Percentiles rank a stretch among this genome's conserved stretches.
phyloP scores from a whole-genome alignment of 2,113 vertebrate species.

The Rostratula benghalensis region DNA sequence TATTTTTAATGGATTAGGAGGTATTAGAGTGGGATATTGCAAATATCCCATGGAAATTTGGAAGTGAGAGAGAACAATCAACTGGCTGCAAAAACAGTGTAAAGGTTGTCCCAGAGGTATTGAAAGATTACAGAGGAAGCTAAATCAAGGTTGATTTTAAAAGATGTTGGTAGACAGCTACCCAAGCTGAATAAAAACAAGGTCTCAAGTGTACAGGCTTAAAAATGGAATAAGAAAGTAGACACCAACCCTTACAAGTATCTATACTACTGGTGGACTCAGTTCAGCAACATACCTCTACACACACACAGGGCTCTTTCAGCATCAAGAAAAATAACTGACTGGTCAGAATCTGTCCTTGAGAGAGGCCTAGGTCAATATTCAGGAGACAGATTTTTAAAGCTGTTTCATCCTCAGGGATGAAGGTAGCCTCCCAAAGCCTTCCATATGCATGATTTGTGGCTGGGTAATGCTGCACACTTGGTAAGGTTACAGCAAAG shows the following conservation, averaged over 20 bases:
- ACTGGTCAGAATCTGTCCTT: background rate
- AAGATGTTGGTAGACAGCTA: constrained; percentile 45
- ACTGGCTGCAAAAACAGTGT: constrained; percentile 20
- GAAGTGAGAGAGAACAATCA: constrained; percentile 54
- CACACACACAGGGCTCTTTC: background rate
- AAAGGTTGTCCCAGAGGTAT: constrained; percentile 42
- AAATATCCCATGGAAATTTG: constrained; percentile 60
- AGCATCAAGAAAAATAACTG: background rate
- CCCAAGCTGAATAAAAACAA: constrained; percentile 44
- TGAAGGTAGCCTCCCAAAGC: background rate
- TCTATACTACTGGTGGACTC: background rate
- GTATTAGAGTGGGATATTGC: constrained; percentile 48
- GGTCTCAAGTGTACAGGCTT: background rate
- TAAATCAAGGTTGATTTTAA: constrained; percentile 57
- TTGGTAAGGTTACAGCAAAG: background rate
- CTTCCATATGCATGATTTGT: background rate
- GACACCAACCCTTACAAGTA: background rate
- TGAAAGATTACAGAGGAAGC: constrained; percentile 29
- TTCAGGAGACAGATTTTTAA: background rate
- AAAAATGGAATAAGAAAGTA: background rate
- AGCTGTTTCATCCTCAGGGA: background rate
- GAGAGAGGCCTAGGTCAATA: background rate
- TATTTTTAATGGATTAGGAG: constrained; percentile 58
- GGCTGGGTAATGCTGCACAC: background rate
- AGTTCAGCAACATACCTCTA: background rate